Conservation (phyloP, 2,113 vertebrate species). For the Epinephelus lanceolatus region DNA sequence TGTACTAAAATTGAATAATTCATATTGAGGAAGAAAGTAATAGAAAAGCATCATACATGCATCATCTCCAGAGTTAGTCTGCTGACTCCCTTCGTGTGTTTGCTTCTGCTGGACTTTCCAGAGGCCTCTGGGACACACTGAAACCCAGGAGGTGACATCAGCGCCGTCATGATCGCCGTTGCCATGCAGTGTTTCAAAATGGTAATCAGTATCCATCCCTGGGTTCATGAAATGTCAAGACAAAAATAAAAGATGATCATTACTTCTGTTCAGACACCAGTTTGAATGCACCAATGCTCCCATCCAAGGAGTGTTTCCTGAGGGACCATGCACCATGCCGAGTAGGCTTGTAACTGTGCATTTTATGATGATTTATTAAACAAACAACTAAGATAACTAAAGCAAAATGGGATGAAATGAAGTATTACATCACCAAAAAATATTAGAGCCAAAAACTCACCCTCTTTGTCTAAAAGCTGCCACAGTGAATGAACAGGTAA, state of each 20-base stretch:
- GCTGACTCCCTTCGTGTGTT: constrained; percentile 56
- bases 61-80: constrained; percentile 11
- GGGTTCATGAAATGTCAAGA: neutral
- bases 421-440: too few species aligned
- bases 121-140: constrained; percentile 79
- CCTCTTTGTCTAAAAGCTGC: too few species aligned
- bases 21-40: neutral
- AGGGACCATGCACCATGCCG: neutral
- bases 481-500: too few species aligned
- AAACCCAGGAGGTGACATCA: constrained; percentile 76
- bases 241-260: neutral
- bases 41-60: constrained; percentile 18
- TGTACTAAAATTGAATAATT: neutral
- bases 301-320: neutral
- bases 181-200: neutral
- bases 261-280: neutral
- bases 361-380: too few species aligned
- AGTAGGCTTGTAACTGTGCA: too few species aligned
- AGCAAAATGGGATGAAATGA: too few species aligned
- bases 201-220: constrained; percentile 67
- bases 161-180: neutral
- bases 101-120: constrained; percentile 74
- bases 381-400: too few species aligned
- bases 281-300: neutral
- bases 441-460: too few species aligned